Evolutionary conservation across 2,888 invertebrate species (phyloP).

Genomic region (Tuberolachnus salignus): DNA sequence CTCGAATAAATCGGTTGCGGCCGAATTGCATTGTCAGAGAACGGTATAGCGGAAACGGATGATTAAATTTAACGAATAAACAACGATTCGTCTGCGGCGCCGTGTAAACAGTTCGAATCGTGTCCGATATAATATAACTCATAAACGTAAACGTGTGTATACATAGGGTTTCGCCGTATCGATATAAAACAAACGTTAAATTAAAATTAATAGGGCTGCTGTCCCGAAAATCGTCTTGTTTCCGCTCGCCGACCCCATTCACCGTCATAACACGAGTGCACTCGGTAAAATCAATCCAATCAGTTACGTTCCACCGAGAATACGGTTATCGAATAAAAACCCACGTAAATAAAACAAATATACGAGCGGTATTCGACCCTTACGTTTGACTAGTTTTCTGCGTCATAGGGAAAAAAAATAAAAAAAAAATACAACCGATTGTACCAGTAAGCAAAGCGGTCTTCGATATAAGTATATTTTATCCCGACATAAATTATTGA

Average conservation of each 20-base stretch:
- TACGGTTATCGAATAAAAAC: not conserved
- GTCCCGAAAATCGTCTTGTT: not conserved
- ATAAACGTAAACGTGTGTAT: no score
- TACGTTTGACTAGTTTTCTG: not conserved
- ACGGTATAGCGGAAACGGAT: not conserved
- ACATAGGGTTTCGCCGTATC: not conserved
- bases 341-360: no score
- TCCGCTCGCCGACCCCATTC: not conserved
- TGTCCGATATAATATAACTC: not conserved
- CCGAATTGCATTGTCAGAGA: not conserved
- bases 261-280: not conserved
- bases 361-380: not conserved
- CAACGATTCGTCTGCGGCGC: not conserved
- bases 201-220: not conserved
- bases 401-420: not conserved
- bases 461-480: not conserved
- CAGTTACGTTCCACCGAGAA: not conserved
- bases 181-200: conserved; percentile 16
- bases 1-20: not conserved
- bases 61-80: conserved; percentile 17
- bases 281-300: conserved; percentile 9
- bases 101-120: not conserved
- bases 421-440: no score
- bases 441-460: no score
- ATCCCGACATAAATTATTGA: conserved; percentile 8